Base-by-base conservation (phyloP, 1,140 invertebrate species). In the Drosophila willistoni region DNA sequence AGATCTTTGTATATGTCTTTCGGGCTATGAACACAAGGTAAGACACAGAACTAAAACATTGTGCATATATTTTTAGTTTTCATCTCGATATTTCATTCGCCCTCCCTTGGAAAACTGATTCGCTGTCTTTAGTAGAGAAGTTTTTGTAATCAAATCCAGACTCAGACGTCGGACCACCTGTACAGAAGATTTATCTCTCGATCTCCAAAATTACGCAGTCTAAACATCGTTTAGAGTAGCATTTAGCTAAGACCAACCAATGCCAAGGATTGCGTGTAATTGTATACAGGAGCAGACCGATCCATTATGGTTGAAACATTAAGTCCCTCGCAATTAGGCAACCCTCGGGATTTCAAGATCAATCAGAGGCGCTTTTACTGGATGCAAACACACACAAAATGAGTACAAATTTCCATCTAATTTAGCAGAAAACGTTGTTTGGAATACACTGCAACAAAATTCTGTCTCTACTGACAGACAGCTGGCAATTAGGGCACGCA, bases 401-500 rank as follows among this genome's bases (percentile, higher is more conserved):
- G 25, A 14, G 62, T 39, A 42, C 22, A 61, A 65, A 56, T 54
- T 42, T 68, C 68, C 65, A 62, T 73, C 69, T 77, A 86, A 79
- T 86, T 86, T 83, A 80, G 72, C 83, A 83, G 70, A 87, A 87
- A 73, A 36, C 17, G 7, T 19, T 19, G 63, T 64, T 29, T n/a
- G 12, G 55, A 42, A 47, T 69, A 68, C 76, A 82, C 72, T 77
- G 83, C 17, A 34, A 66, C n/a, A 77, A 77, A 77, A 51, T 22
- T 51, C 44, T 3, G 44, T 19, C 57, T 36, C 13, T 19, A 1
- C 4, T 22, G 34, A 25, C 34, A 22, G 76, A 74, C 83, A 87
- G 83, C 79, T 87, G 79, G 79, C 65, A 82, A 79, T 71, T 65
- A 36, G 73, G 74, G 47, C 59, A 87, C 83, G 83, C 83, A 87